Evolutionary conservation across 53 echinoderm and acorn worm species (phyloP).

Genomic region (Luidia sarsii): DNA sequence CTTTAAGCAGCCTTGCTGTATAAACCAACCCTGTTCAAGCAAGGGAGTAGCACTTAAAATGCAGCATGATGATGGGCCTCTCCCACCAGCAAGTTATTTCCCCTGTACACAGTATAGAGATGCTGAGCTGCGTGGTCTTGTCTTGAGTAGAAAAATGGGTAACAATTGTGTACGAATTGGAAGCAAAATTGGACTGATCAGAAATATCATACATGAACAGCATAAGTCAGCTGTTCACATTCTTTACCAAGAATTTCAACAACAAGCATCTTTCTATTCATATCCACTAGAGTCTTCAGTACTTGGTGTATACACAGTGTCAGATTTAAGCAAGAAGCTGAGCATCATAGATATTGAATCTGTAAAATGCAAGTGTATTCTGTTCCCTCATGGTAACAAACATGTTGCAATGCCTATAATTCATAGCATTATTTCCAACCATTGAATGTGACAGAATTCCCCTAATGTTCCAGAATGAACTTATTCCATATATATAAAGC

Average conservation of each 20-base stretch:
- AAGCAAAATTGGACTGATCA: background rate
- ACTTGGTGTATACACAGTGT: conserved; percentile 24
- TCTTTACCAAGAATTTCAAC: background rate
- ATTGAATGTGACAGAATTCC: too few species aligned
- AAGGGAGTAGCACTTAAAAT: too few species aligned
- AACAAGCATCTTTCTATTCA: conserved; percentile 9
- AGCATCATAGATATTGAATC: background rate
- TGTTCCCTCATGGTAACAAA: conserved; percentile 4
- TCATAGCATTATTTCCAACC: too few species aligned
- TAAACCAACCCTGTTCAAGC: too few species aligned
- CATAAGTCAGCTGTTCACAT: background rate
- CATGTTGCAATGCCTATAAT: too few species aligned
- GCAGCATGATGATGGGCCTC: background rate
- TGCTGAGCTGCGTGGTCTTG: background rate
- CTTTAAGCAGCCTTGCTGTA: too few species aligned
- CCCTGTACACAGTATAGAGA: background rate
- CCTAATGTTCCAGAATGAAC: too few species aligned
- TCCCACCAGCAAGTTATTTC: background rate
- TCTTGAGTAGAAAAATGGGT: background rate
- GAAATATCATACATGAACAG: conserved; percentile 15
- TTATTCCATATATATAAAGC: too few species aligned
- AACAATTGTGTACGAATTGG: conserved; percentile 37
- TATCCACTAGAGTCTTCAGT: conserved; percentile 11
- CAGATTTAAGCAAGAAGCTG: background rate
- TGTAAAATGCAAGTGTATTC: conserved; percentile 11